A percentile compares a stretch with the other conserved stretches of the same genome.
phyloP scores from a whole-genome alignment of 2,113 vertebrate species.

The Meles meles region DNA sequence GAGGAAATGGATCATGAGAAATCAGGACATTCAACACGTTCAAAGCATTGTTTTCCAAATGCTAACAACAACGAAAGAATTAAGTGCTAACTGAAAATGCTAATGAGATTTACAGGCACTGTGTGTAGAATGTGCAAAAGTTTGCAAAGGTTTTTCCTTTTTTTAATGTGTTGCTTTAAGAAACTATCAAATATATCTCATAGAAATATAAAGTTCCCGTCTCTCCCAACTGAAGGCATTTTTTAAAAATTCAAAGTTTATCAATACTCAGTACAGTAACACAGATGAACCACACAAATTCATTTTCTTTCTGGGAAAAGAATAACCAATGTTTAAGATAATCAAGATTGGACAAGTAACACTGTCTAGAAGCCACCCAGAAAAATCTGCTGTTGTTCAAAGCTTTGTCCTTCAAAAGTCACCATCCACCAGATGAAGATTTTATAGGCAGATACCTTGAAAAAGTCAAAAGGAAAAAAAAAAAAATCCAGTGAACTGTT shows the following conservation, averaged over 20 bases:
- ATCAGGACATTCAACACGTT: conserved; percentile 44
- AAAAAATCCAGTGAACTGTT: conserved; percentile 1
- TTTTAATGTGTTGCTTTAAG: conserved; percentile 65
- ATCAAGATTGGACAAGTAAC: conserved; percentile 59
- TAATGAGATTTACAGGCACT: conserved; percentile 81
- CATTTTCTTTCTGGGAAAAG: conserved; percentile 62
- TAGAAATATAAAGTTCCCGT: conserved; percentile 85
- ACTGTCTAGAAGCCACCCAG: conserved; percentile 71
- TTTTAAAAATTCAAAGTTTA: conserved; percentile 62
- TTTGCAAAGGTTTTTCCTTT: conserved; percentile 72
- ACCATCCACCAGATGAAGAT: conserved; percentile 65
- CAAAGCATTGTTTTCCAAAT: conserved; percentile 48
- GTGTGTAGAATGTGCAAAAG: conserved; percentile 83
- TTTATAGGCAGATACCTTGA: conserved; percentile 62
- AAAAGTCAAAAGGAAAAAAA: neutral
- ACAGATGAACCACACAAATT: conserved; percentile 53
- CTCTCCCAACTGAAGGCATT: conserved; percentile 73
- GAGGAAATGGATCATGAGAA: conserved; percentile 44
- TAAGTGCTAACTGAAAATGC: conserved; percentile 37
- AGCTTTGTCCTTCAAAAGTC: conserved; percentile 76
- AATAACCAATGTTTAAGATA: conserved; percentile 57
- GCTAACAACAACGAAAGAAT: conserved; percentile 41
- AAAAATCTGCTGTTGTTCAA: conserved; percentile 60
- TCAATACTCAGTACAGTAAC: conserved; percentile 60
- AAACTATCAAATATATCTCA: conserved; percentile 78